These are phyloP conservation scores for Strix uralensis DNA, from an alignment of 2,113 vertebrate species.

Conservation along the genomic window DNA sequence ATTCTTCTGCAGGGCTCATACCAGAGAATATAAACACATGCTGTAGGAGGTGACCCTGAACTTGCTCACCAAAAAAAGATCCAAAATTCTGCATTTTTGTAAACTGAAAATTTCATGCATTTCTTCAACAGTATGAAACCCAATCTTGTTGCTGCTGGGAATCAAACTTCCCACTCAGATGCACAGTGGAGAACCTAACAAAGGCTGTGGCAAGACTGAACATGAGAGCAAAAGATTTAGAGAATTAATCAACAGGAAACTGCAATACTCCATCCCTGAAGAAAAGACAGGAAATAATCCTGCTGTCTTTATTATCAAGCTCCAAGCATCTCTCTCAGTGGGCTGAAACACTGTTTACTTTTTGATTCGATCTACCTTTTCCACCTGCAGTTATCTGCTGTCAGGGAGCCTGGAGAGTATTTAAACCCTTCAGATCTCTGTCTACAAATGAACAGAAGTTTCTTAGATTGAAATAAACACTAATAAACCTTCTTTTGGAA, in stretches of 20 bases:
- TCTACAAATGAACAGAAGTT: slow-evolving; percentile 1
- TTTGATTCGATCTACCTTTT: slow-evolving; percentile 37
- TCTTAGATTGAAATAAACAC: slow-evolving; percentile 9
- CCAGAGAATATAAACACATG: not conserved
- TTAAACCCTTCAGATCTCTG: slow-evolving; percentile 55
- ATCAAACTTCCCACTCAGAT: slow-evolving; percentile 28
- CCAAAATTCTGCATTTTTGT: not conserved
- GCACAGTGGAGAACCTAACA: not conserved
- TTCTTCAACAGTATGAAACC: not conserved
- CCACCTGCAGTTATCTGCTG: slow-evolving; percentile 43
- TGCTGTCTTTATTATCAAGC: slow-evolving; percentile 60
- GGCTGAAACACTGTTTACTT: slow-evolving; percentile 59
- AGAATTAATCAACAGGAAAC: slow-evolving; percentile 65
- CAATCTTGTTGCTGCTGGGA: slow-evolving; percentile 11
- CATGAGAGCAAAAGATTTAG: slow-evolving; percentile 64
- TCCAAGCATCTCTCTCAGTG: slow-evolving; percentile 36
- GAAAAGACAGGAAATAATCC: slow-evolving; percentile 46
- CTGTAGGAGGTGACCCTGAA: slow-evolving; percentile 3
- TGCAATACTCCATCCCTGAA: slow-evolving; percentile 47
- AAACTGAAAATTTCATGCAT: slow-evolving; percentile 11
- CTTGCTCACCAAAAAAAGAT: not conserved
- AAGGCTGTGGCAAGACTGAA: slow-evolving; percentile 16
- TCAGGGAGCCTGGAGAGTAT: slow-evolving; percentile 32
- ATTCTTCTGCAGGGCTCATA: not conserved
- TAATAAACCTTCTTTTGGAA: slow-evolving; percentile 15